phyloP scores from a whole-genome alignment of 2,113 vertebrate species.

The Brachypodius melanocephalos region DNA sequence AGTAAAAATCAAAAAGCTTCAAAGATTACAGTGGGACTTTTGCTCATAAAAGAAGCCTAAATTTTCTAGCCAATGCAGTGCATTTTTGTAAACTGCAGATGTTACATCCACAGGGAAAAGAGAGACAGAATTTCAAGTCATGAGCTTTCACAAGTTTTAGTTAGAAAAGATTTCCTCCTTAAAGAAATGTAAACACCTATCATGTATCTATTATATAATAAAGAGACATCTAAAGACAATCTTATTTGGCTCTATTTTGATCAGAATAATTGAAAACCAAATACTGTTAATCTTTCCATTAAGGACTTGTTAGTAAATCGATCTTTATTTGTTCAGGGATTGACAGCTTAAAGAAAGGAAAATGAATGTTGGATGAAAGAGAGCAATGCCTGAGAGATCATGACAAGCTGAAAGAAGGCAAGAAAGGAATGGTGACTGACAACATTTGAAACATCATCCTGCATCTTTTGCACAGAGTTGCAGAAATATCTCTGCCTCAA shows the following conservation, averaged over 20 bases:
- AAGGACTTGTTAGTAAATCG: neutral
- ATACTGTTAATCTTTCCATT: neutral
- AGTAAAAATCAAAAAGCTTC: neutral
- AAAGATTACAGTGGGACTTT: neutral
- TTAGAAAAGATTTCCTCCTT: neutral
- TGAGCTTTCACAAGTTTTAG: neutral
- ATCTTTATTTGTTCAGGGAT: neutral
- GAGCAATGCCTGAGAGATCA: neutral
- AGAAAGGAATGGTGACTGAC: neutral
- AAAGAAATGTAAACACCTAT: neutral
- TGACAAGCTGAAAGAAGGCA: neutral
- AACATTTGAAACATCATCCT: neutral
- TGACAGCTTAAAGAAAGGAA: neutral
- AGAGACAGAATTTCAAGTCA: neutral
- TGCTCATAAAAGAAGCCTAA: neutral
- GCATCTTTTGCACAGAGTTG: neutral
- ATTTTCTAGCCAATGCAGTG: neutral
- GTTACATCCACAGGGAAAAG: neutral
- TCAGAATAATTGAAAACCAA: neutral
- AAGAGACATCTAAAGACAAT: neutral
- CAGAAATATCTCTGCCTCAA: neutral
- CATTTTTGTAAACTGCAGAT: neutral
- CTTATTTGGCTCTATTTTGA: neutral
- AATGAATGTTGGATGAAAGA: neutral
- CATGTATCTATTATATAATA: neutral